A percentile compares a stretch with the other conserved stretches of the same genome.
phyloP scores from a whole-genome alignment of 1,140 invertebrate species.

The Oppia nitens region DNA sequence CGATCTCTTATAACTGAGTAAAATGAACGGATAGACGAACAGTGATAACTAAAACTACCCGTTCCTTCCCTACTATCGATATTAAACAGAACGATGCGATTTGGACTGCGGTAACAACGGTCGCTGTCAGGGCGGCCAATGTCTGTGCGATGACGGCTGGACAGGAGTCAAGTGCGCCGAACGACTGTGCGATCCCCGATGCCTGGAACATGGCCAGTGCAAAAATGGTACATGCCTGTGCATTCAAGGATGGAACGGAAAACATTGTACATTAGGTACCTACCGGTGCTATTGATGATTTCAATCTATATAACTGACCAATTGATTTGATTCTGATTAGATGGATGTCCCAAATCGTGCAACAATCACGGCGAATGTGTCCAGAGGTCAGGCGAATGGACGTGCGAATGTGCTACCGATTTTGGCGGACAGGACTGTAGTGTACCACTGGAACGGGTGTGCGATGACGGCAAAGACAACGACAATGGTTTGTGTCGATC shows the following conservation, averaged over 20 bases:
- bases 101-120: conserved; percentile 79
- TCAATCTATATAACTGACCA: conserved; percentile 67
- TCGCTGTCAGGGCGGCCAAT: conserved; percentile 68
- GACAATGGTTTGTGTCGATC: conserved; percentile 61
- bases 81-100: conserved; percentile 58
- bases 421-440: conserved; percentile 86
- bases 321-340: conserved; percentile 34
- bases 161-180: conserved; percentile 68
- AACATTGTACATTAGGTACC: conserved; percentile 26
- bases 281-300: too few relatives aligned
- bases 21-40: neutral
- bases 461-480: conserved; percentile 85
- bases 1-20: neutral
- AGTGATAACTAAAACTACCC: neutral
- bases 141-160: conserved; percentile 75
- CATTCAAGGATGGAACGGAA: conserved; percentile 76
- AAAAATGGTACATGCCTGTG: conserved; percentile 93
- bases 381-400: conserved; percentile 68
- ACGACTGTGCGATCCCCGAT: conserved; percentile 68
- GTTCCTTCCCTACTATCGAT: conserved; percentile 9
- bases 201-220: conserved; percentile 86
- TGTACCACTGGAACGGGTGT: conserved; percentile 73
- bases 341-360: conserved; percentile 84
- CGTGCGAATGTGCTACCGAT: conserved; percentile 70
- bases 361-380: conserved; percentile 26